phyloP scores from a whole-genome alignment of 2,113 vertebrate genomes.

The Poecile atricapillus region DNA sequence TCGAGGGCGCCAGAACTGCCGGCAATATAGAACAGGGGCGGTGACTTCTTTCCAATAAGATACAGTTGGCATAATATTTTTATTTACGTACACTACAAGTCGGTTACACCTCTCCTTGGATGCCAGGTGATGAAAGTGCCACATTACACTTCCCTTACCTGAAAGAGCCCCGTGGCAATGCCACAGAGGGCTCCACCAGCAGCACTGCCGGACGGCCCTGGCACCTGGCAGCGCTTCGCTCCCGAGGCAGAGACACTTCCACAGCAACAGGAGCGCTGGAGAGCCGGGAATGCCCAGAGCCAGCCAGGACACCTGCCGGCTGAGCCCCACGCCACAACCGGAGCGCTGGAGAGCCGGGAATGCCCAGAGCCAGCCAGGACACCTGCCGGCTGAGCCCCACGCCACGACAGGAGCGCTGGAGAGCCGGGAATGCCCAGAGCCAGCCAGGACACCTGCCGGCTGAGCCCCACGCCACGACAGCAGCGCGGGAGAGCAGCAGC shows the following conservation, averaged over 20 bases:
- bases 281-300: not conserved
- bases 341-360: too few relatives aligned
- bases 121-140: not conserved
- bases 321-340: accelerated
- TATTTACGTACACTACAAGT: too few relatives aligned
- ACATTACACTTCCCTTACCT: too few relatives aligned
- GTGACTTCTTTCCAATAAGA: accelerated
- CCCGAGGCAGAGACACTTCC: not conserved
- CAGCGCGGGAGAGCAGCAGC: not conserved
- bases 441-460: too few relatives aligned
- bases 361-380: not conserved
- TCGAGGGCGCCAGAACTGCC: too few relatives aligned
- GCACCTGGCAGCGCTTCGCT: accelerated
- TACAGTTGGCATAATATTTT: accelerated
- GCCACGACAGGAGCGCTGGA: not conserved
- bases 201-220: too few relatives aligned
- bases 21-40: accelerated
- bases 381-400: too few relatives aligned
- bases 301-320: too few relatives aligned
- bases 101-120: accelerated
- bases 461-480: accelerated
- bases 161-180: accelerated
- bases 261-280: not conserved
- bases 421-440: not conserved
- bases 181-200: accelerated